phyloP scores from a whole-genome alignment of 2,888 invertebrate genomes.

The Platycheirus rosarum region DNA sequence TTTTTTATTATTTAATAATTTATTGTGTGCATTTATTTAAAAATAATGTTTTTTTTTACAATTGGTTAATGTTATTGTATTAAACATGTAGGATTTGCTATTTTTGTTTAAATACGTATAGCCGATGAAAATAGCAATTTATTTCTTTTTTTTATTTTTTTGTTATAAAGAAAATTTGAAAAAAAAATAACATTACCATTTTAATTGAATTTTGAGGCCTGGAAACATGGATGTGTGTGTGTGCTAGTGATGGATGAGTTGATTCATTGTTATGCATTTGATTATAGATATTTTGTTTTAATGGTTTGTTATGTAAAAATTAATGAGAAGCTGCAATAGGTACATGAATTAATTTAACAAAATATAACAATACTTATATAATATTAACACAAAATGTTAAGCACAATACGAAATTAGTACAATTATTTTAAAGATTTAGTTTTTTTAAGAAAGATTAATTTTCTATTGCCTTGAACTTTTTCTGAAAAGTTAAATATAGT shows the following conservation, averaged over 20 bases:
- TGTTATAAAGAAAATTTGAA: slow-evolving; percentile 9
- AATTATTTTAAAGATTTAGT: background rate
- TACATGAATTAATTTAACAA: slow-evolving; percentile 26
- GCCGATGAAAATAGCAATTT: slow-evolving; percentile 40
- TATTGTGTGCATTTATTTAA: slow-evolving; percentile 30
- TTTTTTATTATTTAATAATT: slow-evolving; percentile 8
- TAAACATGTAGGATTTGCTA: slow-evolving; percentile 51
- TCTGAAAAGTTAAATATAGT: no score
- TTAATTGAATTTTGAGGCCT: slow-evolving; percentile 63
- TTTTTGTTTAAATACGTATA: slow-evolving; percentile 11
- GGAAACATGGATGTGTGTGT: slow-evolving; percentile 71
- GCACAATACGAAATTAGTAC: slow-evolving; percentile 69
- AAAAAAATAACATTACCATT: slow-evolving; percentile 65
- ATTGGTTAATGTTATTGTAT: slow-evolving; percentile 64
- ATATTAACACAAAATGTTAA: slow-evolving; percentile 63
- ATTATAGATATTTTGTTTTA: slow-evolving; percentile 40
- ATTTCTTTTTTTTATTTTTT: slow-evolving; percentile 9
- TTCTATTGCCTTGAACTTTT: no score
- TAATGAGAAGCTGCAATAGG: slow-evolving; percentile 69
- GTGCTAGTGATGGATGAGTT: slow-evolving; percentile 72
- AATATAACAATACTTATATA: slow-evolving; percentile 32
- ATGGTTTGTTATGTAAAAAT: slow-evolving; percentile 52
- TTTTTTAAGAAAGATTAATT: background rate
- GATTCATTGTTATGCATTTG: slow-evolving; percentile 54
- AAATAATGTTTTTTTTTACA: slow-evolving; percentile 42